These are phyloP conservation scores for Atherinosoma microstoma DNA, from an alignment of 2,797 vertebrate species.

Conservation along the genomic window DNA sequence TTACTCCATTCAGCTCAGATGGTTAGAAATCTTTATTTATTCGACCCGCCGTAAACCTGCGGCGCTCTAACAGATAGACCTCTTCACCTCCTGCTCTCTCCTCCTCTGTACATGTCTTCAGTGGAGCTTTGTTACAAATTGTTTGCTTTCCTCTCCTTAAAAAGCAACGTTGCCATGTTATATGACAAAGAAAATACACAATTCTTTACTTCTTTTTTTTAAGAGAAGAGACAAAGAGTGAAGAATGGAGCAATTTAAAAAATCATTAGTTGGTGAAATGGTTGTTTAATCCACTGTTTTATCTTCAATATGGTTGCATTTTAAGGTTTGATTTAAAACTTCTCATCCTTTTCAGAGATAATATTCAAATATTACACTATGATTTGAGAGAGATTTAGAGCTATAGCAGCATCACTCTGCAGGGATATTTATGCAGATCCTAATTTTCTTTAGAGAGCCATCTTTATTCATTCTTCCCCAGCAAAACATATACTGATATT, in stretches of 20 bases:
- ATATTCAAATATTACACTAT: too few relatives aligned
- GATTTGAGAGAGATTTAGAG: too few relatives aligned
- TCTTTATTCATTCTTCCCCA: too few relatives aligned
- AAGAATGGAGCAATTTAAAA: background rate
- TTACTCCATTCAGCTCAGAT: constrained; percentile 1
- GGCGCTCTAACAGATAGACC: background rate
- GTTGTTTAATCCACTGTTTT: too few relatives aligned
- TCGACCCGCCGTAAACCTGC: background rate
- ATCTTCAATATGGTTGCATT: too few relatives aligned
- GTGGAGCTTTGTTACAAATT: background rate
- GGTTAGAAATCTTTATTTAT: background rate
- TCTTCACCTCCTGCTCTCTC: background rate
- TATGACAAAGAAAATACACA: background rate
- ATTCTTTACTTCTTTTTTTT: background rate
- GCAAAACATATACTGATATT: too few relatives aligned
- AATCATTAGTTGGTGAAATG: too few relatives aligned
- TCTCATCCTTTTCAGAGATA: too few relatives aligned
- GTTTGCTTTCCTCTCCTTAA: background rate
- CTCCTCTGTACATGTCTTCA: background rate
- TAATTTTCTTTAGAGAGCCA: too few relatives aligned
- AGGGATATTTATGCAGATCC: too few relatives aligned
- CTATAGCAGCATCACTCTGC: too few relatives aligned
- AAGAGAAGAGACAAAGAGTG: background rate
- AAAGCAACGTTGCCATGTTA: background rate
- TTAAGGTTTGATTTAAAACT: too few relatives aligned